phyloP scores from a whole-genome alignment of 1,140 invertebrate species.

The Drosophila lacertosa region DNA sequence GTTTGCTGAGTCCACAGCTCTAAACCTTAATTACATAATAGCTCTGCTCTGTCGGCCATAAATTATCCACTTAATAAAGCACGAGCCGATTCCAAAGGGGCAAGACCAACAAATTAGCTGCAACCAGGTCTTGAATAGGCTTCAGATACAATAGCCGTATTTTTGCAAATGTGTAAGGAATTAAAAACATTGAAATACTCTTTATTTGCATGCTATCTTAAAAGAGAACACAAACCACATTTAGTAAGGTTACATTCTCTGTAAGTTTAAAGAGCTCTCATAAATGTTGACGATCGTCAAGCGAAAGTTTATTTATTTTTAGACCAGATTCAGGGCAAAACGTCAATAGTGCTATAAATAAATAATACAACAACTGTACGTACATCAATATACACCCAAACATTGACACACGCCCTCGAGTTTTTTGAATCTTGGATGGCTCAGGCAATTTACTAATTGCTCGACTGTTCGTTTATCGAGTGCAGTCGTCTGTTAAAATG shows the following conservation, averaged over 20 bases:
- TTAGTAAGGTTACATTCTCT: too few species aligned
- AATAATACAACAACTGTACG: not conserved
- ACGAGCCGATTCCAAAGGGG: not conserved
- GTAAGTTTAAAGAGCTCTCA: too few species aligned
- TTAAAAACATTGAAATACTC: too few species aligned
- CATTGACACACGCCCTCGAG: constrained; percentile 13
- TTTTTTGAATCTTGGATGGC: constrained; percentile 16
- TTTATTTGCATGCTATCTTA: too few species aligned
- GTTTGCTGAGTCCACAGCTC: not conserved
- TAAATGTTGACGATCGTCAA: too few species aligned
- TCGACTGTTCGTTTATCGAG: constrained; percentile 4
- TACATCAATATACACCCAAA: constrained; percentile 1
- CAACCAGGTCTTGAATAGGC: not conserved
- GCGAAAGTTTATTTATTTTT: too few species aligned
- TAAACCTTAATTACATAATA: constrained; percentile 9
- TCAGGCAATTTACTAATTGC: constrained; percentile 43
- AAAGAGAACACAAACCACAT: too few species aligned
- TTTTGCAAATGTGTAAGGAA: too few species aligned
- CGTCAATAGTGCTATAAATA: too few species aligned
- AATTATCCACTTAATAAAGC: not conserved
- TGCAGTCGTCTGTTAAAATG: constrained; percentile 36
- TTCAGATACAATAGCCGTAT: not conserved
- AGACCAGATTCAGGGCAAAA: too few species aligned
- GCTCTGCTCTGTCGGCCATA: constrained; percentile 1
- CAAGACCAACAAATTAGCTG: not conserved